These are phyloP conservation scores for Dysmachus trigonus DNA, from an alignment of 2,888 invertebrate genomes.

Conservation along the genomic window DNA sequence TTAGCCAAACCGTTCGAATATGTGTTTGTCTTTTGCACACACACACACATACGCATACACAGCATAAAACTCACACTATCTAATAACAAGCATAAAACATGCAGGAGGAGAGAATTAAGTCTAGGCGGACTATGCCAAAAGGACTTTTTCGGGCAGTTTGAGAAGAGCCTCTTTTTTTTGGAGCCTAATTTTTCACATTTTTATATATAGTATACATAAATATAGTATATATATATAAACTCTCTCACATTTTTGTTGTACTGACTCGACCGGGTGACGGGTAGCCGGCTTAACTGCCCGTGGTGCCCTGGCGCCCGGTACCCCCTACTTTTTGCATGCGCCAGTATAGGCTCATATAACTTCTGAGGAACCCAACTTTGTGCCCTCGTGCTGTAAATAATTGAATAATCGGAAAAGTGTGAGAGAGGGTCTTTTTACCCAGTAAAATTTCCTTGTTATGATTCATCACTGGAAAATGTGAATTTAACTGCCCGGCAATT, in stretches of 20 bases:
- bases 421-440: not conserved
- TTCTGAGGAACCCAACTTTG: not conserved
- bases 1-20: not conserved
- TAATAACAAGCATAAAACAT: not conserved
- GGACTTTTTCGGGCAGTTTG: not conserved
- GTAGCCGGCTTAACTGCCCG: not conserved
- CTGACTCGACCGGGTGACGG: not conserved
- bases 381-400: conserved; percentile 6
- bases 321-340: not conserved
- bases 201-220: not conserved
- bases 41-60: not conserved
- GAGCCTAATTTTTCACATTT: not conserved
- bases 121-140: not conserved
- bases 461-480: conserved; percentile 12
- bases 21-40: not conserved
- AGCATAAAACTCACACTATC: not conserved
- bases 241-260: not conserved
- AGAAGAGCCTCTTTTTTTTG: not conserved
- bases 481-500: not conserved
- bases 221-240: too few species aligned
- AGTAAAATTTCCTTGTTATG: not conserved
- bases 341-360: not conserved
- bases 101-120: not conserved
- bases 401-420: conserved; percentile 11
- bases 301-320: not conserved